These are phyloP conservation scores for Orientallactaga sibirica DNA, from an alignment of 2,797 vertebrate species.

Conservation along the genomic window DNA sequence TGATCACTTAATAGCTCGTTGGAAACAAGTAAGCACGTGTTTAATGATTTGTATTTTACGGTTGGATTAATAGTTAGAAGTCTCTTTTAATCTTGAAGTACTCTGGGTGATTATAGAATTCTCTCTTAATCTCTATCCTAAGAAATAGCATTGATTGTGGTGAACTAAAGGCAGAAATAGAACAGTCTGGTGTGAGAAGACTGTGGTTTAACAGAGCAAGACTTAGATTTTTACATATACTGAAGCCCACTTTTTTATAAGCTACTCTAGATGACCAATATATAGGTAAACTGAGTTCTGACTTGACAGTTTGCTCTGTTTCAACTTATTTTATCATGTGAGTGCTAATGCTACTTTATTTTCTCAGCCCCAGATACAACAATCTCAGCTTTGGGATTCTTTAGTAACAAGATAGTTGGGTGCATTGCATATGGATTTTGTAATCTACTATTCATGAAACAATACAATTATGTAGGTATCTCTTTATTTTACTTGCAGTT, in stretches of 20 bases:
- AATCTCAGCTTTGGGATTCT: conserved; percentile 43
- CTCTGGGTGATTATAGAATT: conserved; percentile 21
- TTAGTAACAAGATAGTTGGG: conserved; percentile 51
- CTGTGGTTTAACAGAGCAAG: not conserved
- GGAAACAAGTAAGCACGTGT: conserved; percentile 33
- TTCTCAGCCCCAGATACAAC: conserved; percentile 20
- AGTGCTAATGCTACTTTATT: not conserved
- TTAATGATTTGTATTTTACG: conserved; percentile 61
- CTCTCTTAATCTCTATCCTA: conserved; percentile 14
- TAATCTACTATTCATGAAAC: not conserved
- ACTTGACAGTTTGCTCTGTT: conserved; percentile 43
- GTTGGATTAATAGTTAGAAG: conserved; percentile 40
- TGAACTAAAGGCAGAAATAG: conserved; percentile 12
- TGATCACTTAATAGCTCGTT: conserved; percentile 69
- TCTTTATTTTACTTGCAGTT: conserved; percentile 51
- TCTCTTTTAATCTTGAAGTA: conserved; percentile 52
- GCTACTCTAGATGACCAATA: not conserved
- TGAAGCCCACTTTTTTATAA: not conserved
- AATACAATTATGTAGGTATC: not conserved
- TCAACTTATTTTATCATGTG: not conserved
- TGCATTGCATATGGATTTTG: conserved; percentile 11
- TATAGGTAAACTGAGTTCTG: conserved; percentile 34
- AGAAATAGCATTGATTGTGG: conserved; percentile 23
- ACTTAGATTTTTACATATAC: not conserved
- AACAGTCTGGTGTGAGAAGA: not conserved